Base-by-base conservation (phyloP, 2,797 vertebrate genomes). In the Dendrocincla tyrannina region DNA sequence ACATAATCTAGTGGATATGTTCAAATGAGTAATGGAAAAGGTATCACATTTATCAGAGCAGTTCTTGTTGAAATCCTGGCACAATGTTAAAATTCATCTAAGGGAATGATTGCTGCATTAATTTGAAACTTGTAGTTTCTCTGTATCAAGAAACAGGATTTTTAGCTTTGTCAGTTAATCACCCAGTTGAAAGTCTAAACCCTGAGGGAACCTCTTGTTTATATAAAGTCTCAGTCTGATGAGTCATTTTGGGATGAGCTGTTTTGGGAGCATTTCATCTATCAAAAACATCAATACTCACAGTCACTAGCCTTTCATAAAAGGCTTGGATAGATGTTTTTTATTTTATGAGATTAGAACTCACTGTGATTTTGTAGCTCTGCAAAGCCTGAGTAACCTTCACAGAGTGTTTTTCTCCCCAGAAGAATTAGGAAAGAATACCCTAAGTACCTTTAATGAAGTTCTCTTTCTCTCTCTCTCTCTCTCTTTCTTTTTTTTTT, bases 131-230 rank as follows among this genome's bases (percentile, higher is more conserved):
- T 91, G 60, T 0, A 69, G 41, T 77, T 92, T 66, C 49, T 77
- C 80, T 64, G 59, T 77, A 62, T 69, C 35, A 41, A 92, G 56
- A 91, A 85, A 80, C 64, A 74, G 77, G 56, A 62, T 63, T 96
- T 97, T 94, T 64, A 85, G 53, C 56, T 92, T 67, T 79, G 64
- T 77, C 88, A 92, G 72, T 96, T 96, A 95, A 93, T 93, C 85
- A 90, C 75, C n/a, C 80, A 83, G 63, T 70, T 92, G 70, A 89
- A 95, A 91, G 67, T 67, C 91, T 63, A 78, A 89, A 95, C 63
- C 83, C 74, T 58, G 56, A 86, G 85, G 83, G 85, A 96, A 67
- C 25, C 52, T 79, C 56, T 83, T 91, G 73, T 91, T 92, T 96
- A 85, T 92, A 76, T 30, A 72, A 95, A 90, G 59, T 75, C 89